Conservation (phyloP, 2,113 vertebrate genomes). For the Carollia perspicillata region DNA sequence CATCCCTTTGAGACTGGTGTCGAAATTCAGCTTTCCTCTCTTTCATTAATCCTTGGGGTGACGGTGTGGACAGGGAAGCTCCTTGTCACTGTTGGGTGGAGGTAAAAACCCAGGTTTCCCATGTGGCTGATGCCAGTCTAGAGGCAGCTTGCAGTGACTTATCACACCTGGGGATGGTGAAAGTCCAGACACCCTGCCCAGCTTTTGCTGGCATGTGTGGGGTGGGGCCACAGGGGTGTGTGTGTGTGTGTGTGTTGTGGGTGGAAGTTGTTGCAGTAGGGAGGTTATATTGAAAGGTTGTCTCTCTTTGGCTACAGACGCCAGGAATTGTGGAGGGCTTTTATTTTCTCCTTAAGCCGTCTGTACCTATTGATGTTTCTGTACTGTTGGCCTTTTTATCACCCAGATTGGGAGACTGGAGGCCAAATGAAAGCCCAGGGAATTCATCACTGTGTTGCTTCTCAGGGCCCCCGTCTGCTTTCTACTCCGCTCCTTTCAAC, state of each 20-base stretch:
- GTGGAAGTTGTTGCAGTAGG: too few relatives aligned
- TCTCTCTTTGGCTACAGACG: not conserved
- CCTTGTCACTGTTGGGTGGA: not conserved
- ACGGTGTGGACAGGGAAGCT: too few relatives aligned
- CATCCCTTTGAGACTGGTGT: too few relatives aligned
- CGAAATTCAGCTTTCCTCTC: not conserved
- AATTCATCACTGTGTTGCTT: not conserved
- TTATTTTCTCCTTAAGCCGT: not conserved
- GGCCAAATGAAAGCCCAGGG: not conserved
- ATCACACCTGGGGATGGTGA: not conserved
- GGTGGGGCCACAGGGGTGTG: not conserved
- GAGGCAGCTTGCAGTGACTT: not conserved
- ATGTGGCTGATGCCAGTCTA: not conserved
- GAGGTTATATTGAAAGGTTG: not conserved
- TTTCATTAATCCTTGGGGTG: not conserved
- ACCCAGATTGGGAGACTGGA: not conserved
- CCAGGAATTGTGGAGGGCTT: not conserved
- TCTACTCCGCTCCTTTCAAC: not conserved
- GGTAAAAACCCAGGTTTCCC: not conserved
- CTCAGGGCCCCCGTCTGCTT: not conserved
- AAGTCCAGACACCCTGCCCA: not conserved
- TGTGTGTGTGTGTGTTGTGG: too few relatives aligned
- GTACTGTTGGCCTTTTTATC: not conserved
- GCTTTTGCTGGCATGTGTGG: not conserved
- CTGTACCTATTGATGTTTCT: not conserved